Evolutionary conservation across 2,797 vertebrate species (phyloP).

Genomic region (Podarcis lilfordi): DNA sequence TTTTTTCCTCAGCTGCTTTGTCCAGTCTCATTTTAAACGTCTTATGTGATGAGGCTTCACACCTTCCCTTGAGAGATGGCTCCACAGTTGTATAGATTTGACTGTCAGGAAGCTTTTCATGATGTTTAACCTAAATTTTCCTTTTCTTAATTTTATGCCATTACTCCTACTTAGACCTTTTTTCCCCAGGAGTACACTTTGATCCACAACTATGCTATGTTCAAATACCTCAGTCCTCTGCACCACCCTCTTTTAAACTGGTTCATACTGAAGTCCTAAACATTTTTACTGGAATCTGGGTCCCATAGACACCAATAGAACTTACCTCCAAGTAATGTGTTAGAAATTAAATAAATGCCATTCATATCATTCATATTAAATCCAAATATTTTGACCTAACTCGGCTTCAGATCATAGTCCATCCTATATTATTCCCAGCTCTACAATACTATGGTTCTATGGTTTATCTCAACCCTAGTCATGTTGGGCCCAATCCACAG

Average conservation of each 20-base stretch:
- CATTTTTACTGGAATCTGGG: not conserved
- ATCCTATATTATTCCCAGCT: conserved; percentile 39
- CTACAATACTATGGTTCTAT: too few species aligned
- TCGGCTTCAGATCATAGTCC: not conserved
- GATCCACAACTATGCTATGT: not conserved
- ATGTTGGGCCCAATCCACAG: not conserved
- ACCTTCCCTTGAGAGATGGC: conserved; percentile 51
- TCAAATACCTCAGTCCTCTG: not conserved
- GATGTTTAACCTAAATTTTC: conserved; percentile 62
- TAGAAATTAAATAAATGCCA: not conserved
- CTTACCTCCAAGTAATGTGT: not conserved
- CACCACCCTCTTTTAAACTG: not conserved
- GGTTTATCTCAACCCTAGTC: not conserved
- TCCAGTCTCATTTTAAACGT: conserved; percentile 55
- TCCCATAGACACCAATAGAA: not conserved
- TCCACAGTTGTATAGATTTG: conserved; percentile 55
- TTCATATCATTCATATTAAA: not conserved
- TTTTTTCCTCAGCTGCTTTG: conserved; percentile 60
- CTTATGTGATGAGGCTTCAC: conserved; percentile 44
- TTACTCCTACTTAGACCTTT: conserved; percentile 57
- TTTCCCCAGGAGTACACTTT: not conserved
- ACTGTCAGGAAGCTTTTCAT: conserved; percentile 62
- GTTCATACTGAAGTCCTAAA: not conserved
- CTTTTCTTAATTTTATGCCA: conserved; percentile 57
- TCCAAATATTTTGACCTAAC: not conserved